Evolutionary conservation across 2,113 vertebrate genomes (phyloP).

Genomic region (Hemiscyllium ocellatum): DNA sequence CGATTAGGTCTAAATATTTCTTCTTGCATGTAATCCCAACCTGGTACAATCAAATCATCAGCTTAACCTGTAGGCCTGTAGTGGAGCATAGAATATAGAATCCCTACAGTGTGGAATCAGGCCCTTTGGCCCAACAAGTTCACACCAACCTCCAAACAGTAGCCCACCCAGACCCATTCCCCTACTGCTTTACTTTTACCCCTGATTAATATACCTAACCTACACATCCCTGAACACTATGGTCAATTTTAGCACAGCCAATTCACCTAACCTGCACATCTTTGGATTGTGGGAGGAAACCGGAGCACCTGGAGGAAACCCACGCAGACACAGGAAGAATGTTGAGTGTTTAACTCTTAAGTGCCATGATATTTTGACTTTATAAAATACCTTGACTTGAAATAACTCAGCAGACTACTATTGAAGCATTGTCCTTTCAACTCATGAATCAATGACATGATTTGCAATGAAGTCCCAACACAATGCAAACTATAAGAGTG

Average conservation of each 20-base stretch:
- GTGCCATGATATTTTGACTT: not conserved
- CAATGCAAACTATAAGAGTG: not conserved
- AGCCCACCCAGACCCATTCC: too few species aligned
- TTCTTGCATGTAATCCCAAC: not conserved
- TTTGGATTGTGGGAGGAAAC: too few species aligned
- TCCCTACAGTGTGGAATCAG: too few species aligned
- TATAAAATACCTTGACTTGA: not conserved
- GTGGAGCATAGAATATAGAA: not conserved
- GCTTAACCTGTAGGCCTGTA: not conserved
- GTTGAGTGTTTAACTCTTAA: not conserved
- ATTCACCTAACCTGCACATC: too few species aligned
- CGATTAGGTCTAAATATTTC: not conserved
- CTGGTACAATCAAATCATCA: not conserved
- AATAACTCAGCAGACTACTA: not conserved
- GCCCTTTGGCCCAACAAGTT: too few species aligned
- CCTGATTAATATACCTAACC: too few species aligned
- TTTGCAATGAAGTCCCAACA: not conserved
- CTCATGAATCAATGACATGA: not conserved
- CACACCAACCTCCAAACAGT: too few species aligned
- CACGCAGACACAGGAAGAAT: not conserved
- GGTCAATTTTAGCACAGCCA: too few species aligned
- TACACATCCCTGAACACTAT: too few species aligned
- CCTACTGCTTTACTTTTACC: too few species aligned
- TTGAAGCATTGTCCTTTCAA: not conserved
- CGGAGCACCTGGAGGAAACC: too few species aligned